Base-by-base conservation (phyloP, 2,113 vertebrate species). In the Tetraodon nigroviridis region DNA sequence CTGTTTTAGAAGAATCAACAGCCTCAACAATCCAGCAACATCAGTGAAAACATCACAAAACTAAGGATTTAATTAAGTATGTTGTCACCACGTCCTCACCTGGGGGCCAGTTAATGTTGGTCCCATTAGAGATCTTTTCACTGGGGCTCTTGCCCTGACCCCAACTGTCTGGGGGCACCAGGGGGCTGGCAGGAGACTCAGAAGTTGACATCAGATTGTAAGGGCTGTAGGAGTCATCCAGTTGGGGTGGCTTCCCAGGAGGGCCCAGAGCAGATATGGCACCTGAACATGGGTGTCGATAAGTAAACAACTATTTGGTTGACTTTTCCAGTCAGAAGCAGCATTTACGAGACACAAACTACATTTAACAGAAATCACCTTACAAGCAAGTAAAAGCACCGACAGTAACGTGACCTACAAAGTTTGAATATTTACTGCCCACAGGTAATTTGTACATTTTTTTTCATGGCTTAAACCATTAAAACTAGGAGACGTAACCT, bases 91-190 rank as follows among this genome's bases (percentile, higher is more conserved):
- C 18, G 7, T 64, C 29, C 72, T 81, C 54, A 99, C 97, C 97
- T 91, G 97, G 97, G 76, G 97, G 97, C 96, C 97, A 99, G 92
- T 91, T 99, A 61, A 98, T 94, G 88, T 94, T 98, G 86, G 92
- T 96, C 77, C 96, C 96, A 14, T 98, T 99, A 70, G 94, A 93
- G 84, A 97, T 92, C 85, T 98, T 98, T 69, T 99, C 97, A 69
- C 88, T 94, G 80, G 95, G 91, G 18, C 90, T 90, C 92, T 98
- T 98, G 91, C 93, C 93, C 87, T 93, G 95, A 73, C 94, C 92
- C 97, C 97, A 99, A 90, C 92, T 96, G 83, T 99, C 96, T 69
- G 92, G 93, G 77, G 94, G 91, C 82, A 93, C 93, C 0, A 96
- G 89, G 41, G 95, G 93, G 77, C 93, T 97, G 90, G 92, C 91